Evolutionary conservation across 1,140 invertebrate species (phyloP).

Genomic region (Andrena cerasifolii): DNA sequence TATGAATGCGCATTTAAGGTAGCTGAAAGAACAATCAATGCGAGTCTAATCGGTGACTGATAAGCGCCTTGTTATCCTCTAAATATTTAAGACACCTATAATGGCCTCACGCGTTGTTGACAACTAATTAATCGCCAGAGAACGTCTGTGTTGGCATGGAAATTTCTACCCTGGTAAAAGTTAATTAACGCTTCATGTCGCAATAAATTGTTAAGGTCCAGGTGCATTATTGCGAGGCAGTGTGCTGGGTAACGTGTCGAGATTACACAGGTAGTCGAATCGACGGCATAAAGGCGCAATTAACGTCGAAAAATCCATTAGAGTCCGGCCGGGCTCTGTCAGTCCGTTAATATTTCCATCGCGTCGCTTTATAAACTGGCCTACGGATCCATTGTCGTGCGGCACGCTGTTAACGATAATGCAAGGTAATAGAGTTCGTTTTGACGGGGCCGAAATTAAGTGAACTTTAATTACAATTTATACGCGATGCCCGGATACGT

Average conservation of each 20-base stretch:
- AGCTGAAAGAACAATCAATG: too few relatives aligned
- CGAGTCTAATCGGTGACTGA: too few relatives aligned
- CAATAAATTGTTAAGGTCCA: not conserved
- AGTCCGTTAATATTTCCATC: conserved; percentile 46
- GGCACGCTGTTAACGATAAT: conserved; percentile 60
- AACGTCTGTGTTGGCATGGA: too few relatives aligned
- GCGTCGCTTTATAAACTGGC: conserved; percentile 47
- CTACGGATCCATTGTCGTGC: conserved; percentile 56
- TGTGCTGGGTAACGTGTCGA: not conserved
- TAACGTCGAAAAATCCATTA: conserved; percentile 59
- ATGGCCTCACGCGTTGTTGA: too few relatives aligned
- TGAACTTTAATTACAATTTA: conserved; percentile 66
- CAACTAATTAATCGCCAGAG: too few relatives aligned
- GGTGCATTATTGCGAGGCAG: not conserved
- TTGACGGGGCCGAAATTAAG: conserved; percentile 61
- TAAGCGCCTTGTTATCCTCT: too few relatives aligned
- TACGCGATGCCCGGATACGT: conserved; percentile 3
- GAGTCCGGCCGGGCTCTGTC: conserved; percentile 2
- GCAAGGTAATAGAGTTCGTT: conserved; percentile 61
- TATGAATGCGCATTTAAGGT: too few relatives aligned
- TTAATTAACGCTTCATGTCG: not conserved
- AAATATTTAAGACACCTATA: too few relatives aligned
- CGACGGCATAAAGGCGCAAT: conserved; percentile 37
- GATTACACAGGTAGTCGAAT: not conserved
- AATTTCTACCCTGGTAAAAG: not conserved